Percentiles rank a stretch among this genome's conserved stretches.
Evolutionary conservation across 2,113 vertebrate genomes (phyloP).

Genomic region (Panthera uncia): DNA sequence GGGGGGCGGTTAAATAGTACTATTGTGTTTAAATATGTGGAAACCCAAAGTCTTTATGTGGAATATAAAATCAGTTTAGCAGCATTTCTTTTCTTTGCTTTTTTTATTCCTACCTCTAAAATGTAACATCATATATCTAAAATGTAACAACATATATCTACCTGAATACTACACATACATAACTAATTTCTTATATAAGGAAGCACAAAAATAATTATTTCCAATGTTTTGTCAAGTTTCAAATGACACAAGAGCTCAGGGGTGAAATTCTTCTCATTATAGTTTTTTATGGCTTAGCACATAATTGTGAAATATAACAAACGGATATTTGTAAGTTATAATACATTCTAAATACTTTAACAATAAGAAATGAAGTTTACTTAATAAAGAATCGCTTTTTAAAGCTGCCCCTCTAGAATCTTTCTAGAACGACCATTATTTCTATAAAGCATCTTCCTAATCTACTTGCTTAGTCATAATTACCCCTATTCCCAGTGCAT

Average conservation of each 20-base stretch:
- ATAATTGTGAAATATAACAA: neutral
- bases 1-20: neutral
- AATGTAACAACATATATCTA: neutral
- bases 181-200: neutral
- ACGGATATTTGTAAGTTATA: neutral
- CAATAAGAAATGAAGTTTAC: constrained; percentile 6
- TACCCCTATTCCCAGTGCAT: neutral
- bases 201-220: constrained; percentile 34
- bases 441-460: neutral
- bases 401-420: neutral
- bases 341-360: constrained; percentile 30
- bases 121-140: neutral
- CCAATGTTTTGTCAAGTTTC: neutral
- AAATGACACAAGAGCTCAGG: neutral
- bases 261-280: neutral
- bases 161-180: neutral
- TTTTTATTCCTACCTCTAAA: neutral
- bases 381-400: neutral
- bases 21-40: neutral
- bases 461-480: constrained; percentile 18
- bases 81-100: neutral
- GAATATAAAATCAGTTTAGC: neutral
- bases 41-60: neutral
- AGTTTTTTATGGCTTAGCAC: neutral
- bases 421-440: neutral